Percentiles rank a stretch among this genome's conserved stretches.
phyloP scores from a whole-genome alignment of 2,797 vertebrate genomes.

The Lagodon rhomboides region DNA sequence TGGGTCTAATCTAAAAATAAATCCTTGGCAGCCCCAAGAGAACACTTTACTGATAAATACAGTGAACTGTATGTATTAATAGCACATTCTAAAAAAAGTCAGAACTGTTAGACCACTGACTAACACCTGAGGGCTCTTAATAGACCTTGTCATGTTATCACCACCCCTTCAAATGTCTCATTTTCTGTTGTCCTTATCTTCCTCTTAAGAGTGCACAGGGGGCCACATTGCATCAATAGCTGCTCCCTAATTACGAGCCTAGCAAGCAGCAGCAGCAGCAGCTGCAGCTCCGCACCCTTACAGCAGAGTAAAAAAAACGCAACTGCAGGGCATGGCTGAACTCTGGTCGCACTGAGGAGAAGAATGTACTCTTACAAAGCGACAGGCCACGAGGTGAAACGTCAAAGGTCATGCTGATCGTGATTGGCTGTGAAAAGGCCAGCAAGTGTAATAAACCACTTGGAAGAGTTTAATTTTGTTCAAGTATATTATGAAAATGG shows the following conservation, averaged over 20 bases:
- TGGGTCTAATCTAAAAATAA: slow-evolving; percentile 10
- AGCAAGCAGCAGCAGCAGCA: slow-evolving; percentile 43
- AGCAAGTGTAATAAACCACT: slow-evolving; percentile 24
- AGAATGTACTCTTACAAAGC: slow-evolving; percentile 23
- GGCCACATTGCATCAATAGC: slow-evolving; percentile 61
- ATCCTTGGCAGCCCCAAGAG: neutral
- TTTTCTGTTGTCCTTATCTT: slow-evolving; percentile 73
- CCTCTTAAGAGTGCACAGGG: slow-evolving; percentile 37
- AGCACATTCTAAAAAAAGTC: slow-evolving; percentile 1
- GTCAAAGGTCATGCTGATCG: slow-evolving; percentile 28
- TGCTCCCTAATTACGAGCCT: slow-evolving; percentile 66
- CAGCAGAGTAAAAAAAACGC: slow-evolving; percentile 36
- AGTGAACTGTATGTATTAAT: neutral
- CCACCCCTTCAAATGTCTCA: slow-evolving; percentile 53
- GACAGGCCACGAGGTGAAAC: slow-evolving; percentile 30
- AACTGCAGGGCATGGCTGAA: slow-evolving; percentile 32
- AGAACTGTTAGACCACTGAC: slow-evolving; percentile 1
- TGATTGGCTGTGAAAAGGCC: slow-evolving; percentile 29
- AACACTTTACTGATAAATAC: neutral
- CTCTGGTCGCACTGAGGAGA: slow-evolving; percentile 14
- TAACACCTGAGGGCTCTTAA: slow-evolving; percentile 40
- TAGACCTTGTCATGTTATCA: slow-evolving; percentile 45
- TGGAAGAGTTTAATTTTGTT: slow-evolving; percentile 24
- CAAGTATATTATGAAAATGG: slow-evolving; percentile 48
- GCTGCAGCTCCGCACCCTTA: slow-evolving; percentile 35